Base-by-base conservation (phyloP, 2,888 invertebrate species). In the Agrilus biguttatus region DNA sequence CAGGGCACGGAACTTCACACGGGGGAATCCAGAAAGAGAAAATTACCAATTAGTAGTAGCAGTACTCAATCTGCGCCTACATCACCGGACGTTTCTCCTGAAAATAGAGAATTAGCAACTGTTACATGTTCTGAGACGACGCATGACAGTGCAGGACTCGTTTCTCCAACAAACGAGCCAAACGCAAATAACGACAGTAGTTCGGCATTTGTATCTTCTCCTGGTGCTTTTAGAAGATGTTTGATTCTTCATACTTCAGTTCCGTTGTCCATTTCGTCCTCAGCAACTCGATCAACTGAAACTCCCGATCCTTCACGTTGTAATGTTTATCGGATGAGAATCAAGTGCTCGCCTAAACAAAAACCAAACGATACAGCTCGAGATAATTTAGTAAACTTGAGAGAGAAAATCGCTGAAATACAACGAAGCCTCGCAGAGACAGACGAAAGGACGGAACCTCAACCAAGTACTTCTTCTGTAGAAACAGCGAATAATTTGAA, bases 301-400 rank as follows among this genome's bases (percentile, higher is more conserved):
- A 28, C 28, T 10, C 28, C 28, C 2, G 28, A 28, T 2, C 1
- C 28, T 28, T 28, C 28, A 8, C 28, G 28, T 10, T 28, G 28
- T 28, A 37, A 13, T 2, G 34, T 36, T 14, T 45, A 43, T 21
- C 49, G 48, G 49, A 50, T 53, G 49, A 41, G 47, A 21, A 51
- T 53, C 33, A 51, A 50, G 32, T 52, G 52, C 40, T 50, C 50
- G 13, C 50, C 45, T 7, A 47, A 41, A 33, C 34, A 40, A 17
- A 40, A 36, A 36, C 21, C 45, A 1, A 33, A 38, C 10, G 28
- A 14, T 35, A 17, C 40, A 1, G 43, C 21, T 32, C 33, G 33
- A 13, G 17, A 33, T 13, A 39, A 39, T 3, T 39, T 38, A 21
- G 41, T 19, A n/a, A 45, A 32, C 14, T 33, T 45, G 12, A 39